These are phyloP conservation scores for Endomychus coccineus DNA, from an alignment of 2,888 invertebrate species.

Conservation along the genomic window DNA sequence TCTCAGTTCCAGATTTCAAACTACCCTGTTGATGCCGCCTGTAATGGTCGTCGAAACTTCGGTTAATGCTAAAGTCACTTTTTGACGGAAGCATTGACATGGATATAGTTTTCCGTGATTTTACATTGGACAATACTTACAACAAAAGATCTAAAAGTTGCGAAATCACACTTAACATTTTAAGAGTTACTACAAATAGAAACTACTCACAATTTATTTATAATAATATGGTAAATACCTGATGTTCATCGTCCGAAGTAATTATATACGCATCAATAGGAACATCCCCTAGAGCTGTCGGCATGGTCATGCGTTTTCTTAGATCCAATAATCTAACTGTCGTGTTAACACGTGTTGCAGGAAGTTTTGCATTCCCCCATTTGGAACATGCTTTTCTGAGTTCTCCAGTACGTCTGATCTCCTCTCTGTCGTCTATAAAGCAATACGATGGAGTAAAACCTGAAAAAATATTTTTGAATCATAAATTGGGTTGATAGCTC, in stretches of 20 bases:
- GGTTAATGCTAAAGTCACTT: too few relatives aligned
- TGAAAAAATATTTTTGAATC: slow-evolving; percentile 23
- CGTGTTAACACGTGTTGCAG: slow-evolving; percentile 43
- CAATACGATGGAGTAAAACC: too few relatives aligned
- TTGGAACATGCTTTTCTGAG: slow-evolving; percentile 38
- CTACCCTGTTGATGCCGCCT: too few relatives aligned
- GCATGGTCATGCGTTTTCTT: slow-evolving; percentile 45
- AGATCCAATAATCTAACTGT: slow-evolving; percentile 38
- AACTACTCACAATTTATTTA: neutral
- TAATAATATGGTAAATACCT: slow-evolving; percentile 55
- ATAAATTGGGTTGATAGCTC: too few relatives aligned
- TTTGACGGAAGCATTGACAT: too few relatives aligned
- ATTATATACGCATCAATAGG: slow-evolving; percentile 66
- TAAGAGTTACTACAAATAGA: neutral
- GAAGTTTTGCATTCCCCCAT: slow-evolving; percentile 37
- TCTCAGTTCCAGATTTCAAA: too few relatives aligned
- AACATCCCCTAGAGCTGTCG: slow-evolving; percentile 43
- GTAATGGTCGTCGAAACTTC: too few relatives aligned
- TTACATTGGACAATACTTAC: too few relatives aligned
- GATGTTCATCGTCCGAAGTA: slow-evolving; percentile 74
- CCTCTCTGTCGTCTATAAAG: slow-evolving; percentile 25
- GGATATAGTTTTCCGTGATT: too few relatives aligned
- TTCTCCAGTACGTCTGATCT: slow-evolving; percentile 31
- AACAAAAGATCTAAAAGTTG: too few relatives aligned
- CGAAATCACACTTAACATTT: too few relatives aligned